A percentile compares a stretch with the other conserved stretches of the same genome.
phyloP scores from a whole-genome alignment of 2,888 invertebrate species.

The Oxystoma pomonae region DNA sequence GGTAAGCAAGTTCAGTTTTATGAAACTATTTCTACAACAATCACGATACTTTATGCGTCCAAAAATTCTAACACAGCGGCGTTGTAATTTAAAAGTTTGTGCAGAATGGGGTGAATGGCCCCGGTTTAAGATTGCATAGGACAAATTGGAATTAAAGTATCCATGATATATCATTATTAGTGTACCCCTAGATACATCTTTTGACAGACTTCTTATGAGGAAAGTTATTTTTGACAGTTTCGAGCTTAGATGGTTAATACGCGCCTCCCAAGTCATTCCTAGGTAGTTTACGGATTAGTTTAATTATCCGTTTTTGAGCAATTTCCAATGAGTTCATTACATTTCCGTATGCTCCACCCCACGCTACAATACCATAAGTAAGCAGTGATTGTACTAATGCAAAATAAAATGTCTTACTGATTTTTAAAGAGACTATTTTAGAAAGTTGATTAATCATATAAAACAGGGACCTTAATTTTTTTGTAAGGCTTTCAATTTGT shows the following conservation, averaged over 20 bases:
- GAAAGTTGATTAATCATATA: too few species aligned
- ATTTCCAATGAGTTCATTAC: too few species aligned
- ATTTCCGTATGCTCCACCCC: too few species aligned
- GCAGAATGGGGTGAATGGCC: too few species aligned
- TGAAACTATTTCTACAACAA: not conserved
- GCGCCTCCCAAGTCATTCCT: not conserved
- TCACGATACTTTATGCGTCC: not conserved
- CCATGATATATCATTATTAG: not conserved
- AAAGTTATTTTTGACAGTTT: not conserved
- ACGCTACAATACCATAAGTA: too few species aligned
- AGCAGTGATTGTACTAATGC: too few species aligned
- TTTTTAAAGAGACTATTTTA: too few species aligned
- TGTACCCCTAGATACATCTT: not conserved
- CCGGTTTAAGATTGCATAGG: not conserved
- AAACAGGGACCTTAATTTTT: too few species aligned
- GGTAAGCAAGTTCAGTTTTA: not conserved
- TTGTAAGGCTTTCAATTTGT: too few species aligned
- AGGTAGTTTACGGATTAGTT: not conserved
- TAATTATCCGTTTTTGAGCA: too few species aligned
- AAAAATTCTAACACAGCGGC: not conserved
- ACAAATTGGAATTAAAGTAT: not conserved
- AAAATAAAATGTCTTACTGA: too few species aligned
- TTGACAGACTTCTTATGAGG: not conserved
- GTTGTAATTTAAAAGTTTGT: too few species aligned
- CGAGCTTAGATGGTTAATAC: not conserved